These are phyloP conservation scores for Caenorhabditis latens DNA, from an alignment of 1,140 invertebrate genomes.

Conservation along the genomic window DNA sequence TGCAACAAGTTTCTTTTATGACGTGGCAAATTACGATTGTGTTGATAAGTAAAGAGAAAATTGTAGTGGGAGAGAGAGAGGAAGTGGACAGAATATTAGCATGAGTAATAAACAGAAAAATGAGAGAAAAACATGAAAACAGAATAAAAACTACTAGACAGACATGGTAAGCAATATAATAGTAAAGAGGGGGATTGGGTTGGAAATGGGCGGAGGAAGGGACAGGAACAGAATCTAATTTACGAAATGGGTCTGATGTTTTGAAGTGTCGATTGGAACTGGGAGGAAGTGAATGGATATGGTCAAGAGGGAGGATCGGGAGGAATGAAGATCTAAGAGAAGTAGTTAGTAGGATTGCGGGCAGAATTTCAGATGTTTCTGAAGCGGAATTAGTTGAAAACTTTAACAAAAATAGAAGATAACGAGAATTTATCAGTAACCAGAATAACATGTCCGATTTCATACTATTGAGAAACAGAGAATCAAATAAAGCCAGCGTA, in stretches of 20 bases:
- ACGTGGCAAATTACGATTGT: background rate
- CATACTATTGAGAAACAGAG: too few relatives aligned
- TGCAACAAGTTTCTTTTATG: constrained; percentile 41
- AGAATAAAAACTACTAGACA: background rate
- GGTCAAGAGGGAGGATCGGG: background rate
- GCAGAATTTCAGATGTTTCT: background rate
- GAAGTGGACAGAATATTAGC: too few relatives aligned
- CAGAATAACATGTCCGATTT: too few relatives aligned
- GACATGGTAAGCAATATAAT: constrained; percentile 22
- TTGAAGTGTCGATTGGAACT: background rate
- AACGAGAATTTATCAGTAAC: too few relatives aligned
- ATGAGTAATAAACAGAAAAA: constrained; percentile 9
- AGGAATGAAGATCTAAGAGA: too few relatives aligned
- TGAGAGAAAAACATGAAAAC: background rate
- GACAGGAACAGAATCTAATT: background rate
- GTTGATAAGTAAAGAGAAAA: constrained; percentile 7
- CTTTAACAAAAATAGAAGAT: too few relatives aligned
- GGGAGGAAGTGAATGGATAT: background rate
- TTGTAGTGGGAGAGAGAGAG: background rate
- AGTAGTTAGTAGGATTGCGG: too few relatives aligned
- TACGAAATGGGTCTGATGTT: constrained; percentile 20
- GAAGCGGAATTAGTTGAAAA: background rate
- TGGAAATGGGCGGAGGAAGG: background rate
- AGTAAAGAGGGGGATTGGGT: background rate
- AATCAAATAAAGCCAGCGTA: too few relatives aligned